Evolutionary conservation across 2,888 invertebrate species (phyloP), one percentile per base, ranked within the genome.

Genomic region (Cremastinae sp.): DNA sequence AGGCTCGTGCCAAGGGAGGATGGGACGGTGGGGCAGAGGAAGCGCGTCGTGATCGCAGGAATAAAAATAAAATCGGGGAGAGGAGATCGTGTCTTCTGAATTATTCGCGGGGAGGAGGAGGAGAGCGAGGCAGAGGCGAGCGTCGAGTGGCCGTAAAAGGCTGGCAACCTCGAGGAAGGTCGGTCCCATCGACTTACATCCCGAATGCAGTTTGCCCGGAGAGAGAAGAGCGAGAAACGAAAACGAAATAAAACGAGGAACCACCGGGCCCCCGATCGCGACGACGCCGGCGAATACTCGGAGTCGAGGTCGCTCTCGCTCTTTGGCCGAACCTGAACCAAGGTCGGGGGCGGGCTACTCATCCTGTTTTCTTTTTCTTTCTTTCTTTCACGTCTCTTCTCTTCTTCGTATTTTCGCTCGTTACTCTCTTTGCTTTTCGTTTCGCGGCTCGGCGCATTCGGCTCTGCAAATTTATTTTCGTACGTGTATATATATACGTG

Each of bases 261-360:
- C 77, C 75, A 73, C 71, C 62, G 69, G 18, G 28, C 49, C 64
- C 36, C 64, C 36, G 64, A 36, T 58, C 43, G 54, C 22, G 18
- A 53, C 43, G 56, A 78, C 75, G 68, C 66, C 51, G 70, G 53
- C 66, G 53, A 64, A 73, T 56, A 51, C 36, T 59, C 53, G 51
- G 10, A 41, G 51, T 77, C 81, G 84, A 87, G 86, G 83, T 75
- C 84, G 81, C 83, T 80, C 68, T 74, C 71, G 53, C 71, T 75
- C 83, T 80, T 84, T 83, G 81, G 84, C 78, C 80, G 71, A 83
- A 82, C 82, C 79, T 78, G 79, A 74, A 64, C 78, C 84, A 87
- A 87, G 87, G 87, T 85, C 86, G 85, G 83, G 83, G 85, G 85
- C 85, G 85, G 85, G 78, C 84, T 61, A 70, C 75, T 77, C 18